Base-by-base conservation (phyloP, 2,113 vertebrate species). In the Astatotilapia flaviijosephi region DNA sequence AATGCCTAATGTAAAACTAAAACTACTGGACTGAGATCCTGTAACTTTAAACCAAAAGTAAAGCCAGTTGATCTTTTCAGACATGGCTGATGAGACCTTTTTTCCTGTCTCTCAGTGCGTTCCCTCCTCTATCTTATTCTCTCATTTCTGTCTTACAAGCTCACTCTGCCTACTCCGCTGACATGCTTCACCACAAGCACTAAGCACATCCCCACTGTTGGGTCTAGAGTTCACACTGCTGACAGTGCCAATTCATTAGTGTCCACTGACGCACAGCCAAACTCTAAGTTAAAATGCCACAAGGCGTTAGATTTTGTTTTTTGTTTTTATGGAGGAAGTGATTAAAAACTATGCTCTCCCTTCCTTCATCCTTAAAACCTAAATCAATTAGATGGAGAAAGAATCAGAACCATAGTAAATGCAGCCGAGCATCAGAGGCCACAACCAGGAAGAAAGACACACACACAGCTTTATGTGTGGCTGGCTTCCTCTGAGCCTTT, bases 241-340 rank as follows among this genome's bases (percentile, higher is more conserved):
- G 92, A 95, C 95, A 93, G 84, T 89, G 92, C 88, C 90, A 96
- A 94, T 95, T 95, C 94, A 95, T 96, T 94, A 95, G 92, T 93
- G 94, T 92, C 89, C 92, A 95, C 91, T 94, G 94, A 95, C 58
- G 83, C 93, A 89, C 82, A 90, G 94, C 92, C 86, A 93, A 89
- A 89, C 85, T 90, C 86, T 75, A 85, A 89, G 85, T 93, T 85
- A 92, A 85, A 92, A 92, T 90, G 89, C 88, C 91, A 94, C 84
- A 82, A 92, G 86, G 89, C 87, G 88, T 91, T 91, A 86, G n/a
- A 73, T 55, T 42, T 77, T 70, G 1, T 73, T 82, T 82, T 23
- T 62, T 56, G 53, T 83, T 54, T 53, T 70, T 70, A 56, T 53
- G 37, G 45, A 80, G 77, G 42, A 33, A 35, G 79, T 11, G 13